phyloP scores from a whole-genome alignment of 1,140 invertebrate species.

The Sarcophaga bullata region DNA sequence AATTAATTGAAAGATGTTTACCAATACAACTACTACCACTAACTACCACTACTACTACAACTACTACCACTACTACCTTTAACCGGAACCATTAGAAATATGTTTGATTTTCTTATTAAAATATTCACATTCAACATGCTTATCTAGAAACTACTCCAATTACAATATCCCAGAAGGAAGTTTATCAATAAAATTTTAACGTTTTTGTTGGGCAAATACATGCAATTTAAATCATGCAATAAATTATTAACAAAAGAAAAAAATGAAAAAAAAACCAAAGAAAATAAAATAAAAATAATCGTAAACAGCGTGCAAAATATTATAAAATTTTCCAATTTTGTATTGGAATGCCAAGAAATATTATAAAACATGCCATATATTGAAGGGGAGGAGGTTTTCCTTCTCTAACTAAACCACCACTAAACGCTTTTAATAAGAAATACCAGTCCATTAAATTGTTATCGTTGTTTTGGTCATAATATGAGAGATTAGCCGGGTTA shows the following conservation, averaged over 20 bases:
- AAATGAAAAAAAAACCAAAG: background rate
- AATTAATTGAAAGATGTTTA: too few relatives aligned
- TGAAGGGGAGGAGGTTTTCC: too few relatives aligned
- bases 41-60: background rate
- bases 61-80: background rate
- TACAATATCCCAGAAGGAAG: background rate
- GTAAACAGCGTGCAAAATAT: slow-evolving; percentile 3
- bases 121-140: background rate
- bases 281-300: too few relatives aligned
- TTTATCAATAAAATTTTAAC: slow-evolving; percentile 7
- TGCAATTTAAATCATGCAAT: background rate
- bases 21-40: background rate
- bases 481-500: background rate
- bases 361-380: slow-evolving; percentile 2
- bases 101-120: background rate
- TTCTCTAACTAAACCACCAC: too few relatives aligned
- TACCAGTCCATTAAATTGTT: background rate
- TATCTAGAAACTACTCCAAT: background rate
- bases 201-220: background rate
- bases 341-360: background rate
- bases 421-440: too few relatives aligned
- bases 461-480: background rate
- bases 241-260: background rate
- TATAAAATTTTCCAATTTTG: slow-evolving; percentile 6
- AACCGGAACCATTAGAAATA: background rate